These are phyloP conservation scores for Cynopterus sphinx DNA, from an alignment of 2,797 vertebrate species.

Conservation along the genomic window DNA sequence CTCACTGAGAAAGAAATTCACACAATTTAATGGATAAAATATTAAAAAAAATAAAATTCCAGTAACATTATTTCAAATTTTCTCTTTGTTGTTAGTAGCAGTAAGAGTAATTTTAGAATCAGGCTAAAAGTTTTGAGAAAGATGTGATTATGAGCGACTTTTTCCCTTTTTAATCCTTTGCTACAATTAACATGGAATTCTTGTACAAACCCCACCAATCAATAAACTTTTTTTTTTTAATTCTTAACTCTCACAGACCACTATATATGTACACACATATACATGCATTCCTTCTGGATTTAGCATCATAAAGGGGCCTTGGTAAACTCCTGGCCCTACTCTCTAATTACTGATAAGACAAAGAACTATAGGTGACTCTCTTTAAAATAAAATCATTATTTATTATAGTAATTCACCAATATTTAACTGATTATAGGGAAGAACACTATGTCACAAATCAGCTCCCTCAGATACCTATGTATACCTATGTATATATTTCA, in stretches of 20 bases:
- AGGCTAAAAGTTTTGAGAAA: not conserved
- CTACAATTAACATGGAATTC: not conserved
- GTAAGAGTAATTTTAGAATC: constrained; percentile 24
- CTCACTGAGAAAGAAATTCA: not conserved
- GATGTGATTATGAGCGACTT: not conserved
- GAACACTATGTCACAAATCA: not conserved
- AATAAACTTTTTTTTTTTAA: not conserved
- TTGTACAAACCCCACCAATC: not conserved
- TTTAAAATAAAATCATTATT: constrained; percentile 43
- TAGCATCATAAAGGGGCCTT: constrained; percentile 1
- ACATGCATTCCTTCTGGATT: not conserved
- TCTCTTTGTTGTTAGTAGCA: not conserved
- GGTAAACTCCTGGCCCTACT: not conserved
- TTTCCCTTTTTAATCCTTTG: constrained; percentile 7
- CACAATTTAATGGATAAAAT: not conserved
- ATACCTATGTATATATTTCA: constrained; percentile 16
- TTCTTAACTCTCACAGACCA: not conserved
- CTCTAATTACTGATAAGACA: not conserved
- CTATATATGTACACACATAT: not conserved
- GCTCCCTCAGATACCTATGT: not conserved
- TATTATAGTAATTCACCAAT: not conserved
- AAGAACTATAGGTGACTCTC: not conserved
- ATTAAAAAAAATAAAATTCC: not conserved
- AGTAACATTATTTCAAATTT: not conserved
- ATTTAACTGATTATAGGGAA: not conserved